Conservation (phyloP, 1,140 invertebrate genomes). For the Caenorhabditis brenneri region DNA sequence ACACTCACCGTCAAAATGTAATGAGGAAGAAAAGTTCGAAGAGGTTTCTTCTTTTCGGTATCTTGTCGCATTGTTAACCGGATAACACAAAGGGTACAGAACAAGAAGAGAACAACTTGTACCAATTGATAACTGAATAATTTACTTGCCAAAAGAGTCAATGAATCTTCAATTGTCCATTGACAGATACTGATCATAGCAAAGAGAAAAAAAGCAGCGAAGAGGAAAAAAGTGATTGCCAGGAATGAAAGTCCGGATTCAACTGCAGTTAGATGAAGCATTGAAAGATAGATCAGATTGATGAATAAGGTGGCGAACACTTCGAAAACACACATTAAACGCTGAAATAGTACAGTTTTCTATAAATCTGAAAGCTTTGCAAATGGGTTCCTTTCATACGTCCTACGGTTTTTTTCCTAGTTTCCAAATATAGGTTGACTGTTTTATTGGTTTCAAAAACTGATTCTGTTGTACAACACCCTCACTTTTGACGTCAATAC, state of each 20-base stretch:
- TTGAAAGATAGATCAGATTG: constrained; percentile 1
- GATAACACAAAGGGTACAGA: neutral
- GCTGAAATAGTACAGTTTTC: too few species aligned
- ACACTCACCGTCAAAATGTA: neutral
- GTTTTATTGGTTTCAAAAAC: too few species aligned
- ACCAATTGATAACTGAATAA: constrained; percentile 1
- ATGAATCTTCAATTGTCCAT: neutral
- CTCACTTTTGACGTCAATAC: too few species aligned
- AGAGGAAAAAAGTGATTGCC: neutral
- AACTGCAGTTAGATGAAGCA: neutral
- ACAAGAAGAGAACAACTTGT: neutral
- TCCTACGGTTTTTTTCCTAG: too few species aligned
- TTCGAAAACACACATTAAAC: neutral
- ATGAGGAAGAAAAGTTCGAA: neutral
- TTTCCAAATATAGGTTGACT: too few species aligned
- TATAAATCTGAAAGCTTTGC: too few species aligned
- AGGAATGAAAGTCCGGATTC: neutral
- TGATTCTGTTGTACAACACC: too few species aligned
- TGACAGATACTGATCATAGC: neutral
- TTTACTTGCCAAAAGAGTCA: neutral
- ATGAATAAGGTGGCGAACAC: neutral
- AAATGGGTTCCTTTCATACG: too few species aligned
- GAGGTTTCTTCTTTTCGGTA: neutral
- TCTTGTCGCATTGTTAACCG: neutral
- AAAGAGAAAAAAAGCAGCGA: neutral